These are phyloP conservation scores for Atethmia centrago DNA, from an alignment of 2,888 invertebrate genomes.

Conservation along the genomic window DNA sequence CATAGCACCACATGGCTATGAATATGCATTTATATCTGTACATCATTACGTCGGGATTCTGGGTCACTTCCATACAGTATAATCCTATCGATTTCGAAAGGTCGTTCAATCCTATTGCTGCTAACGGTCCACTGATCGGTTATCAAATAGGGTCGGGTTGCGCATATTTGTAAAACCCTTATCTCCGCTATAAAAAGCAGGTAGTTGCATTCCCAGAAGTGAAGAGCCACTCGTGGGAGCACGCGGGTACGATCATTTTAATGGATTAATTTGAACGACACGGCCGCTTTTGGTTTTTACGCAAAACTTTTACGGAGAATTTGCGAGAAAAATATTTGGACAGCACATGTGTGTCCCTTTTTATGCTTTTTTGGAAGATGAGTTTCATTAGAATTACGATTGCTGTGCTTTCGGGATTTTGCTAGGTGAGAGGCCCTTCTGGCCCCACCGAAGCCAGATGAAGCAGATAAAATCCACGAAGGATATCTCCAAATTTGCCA, in stretches of 20 bases:
- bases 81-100: conserved; percentile 79
- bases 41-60: conserved; percentile 75
- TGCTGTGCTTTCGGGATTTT: conserved; percentile 38
- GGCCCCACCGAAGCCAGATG: no score
- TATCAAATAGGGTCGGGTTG: conserved; percentile 80
- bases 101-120: conserved; percentile 71
- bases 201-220: conserved; percentile 87
- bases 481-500: no score
- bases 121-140: conserved; percentile 75
- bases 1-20: conserved; percentile 74
- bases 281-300: conserved; percentile 74
- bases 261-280: conserved; percentile 74
- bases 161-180: conserved; percentile 81
- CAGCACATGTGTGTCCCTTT: conserved; percentile 69
- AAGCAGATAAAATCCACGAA: no score
- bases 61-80: conserved; percentile 79
- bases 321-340: conserved; percentile 59
- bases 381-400: conserved; percentile 47
- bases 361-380: conserved; percentile 45
- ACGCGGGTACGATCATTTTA: conserved; percentile 72
- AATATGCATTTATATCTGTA: conserved; percentile 76
- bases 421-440: no score
- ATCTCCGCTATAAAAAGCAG: conserved; percentile 86
- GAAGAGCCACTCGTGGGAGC: conserved; percentile 78
- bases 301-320: conserved; percentile 72